Evolutionary conservation across 1,140 invertebrate genomes (phyloP).

Genomic region (Drosophila rufa): DNA sequence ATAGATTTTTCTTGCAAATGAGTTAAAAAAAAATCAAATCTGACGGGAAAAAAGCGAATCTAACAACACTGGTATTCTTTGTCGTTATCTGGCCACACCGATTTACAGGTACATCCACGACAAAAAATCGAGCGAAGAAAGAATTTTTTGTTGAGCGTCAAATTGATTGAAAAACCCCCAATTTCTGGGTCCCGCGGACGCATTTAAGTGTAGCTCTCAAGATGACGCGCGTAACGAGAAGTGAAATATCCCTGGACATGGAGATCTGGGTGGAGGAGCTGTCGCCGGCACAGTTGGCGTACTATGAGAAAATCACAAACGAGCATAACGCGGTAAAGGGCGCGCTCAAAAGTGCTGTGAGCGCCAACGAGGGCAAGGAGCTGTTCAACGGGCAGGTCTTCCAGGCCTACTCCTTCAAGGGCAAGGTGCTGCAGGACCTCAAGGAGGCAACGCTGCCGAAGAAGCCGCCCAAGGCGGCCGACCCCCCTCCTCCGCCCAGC

Average conservation of each 20-base stretch:
- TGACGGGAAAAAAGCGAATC: too few relatives aligned
- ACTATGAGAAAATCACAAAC: conserved; percentile 87
- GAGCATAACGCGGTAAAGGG: conserved; percentile 88
- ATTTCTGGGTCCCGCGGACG: conserved; percentile 38
- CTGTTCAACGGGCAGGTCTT: conserved; percentile 88
- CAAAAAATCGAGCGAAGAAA: conserved; percentile 25
- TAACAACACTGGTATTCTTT: too few relatives aligned
- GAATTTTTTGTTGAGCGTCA: not conserved
- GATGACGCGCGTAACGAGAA: conserved; percentile 80
- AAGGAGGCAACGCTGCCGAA: conserved; percentile 86
- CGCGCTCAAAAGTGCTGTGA: conserved; percentile 87
- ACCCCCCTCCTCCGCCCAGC: conserved; percentile 22
- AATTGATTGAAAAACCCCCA: conserved; percentile 14
- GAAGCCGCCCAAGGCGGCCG: conserved; percentile 85
- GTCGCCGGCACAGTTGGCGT: conserved; percentile 87
- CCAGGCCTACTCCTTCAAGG: conserved; percentile 86
- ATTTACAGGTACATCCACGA: conserved; percentile 61
- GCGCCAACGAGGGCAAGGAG: conserved; percentile 87
- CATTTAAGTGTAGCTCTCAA: conserved; percentile 20
- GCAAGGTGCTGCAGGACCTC: conserved; percentile 78
- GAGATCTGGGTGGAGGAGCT: conserved; percentile 90
- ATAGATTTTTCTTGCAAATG: too few relatives aligned
- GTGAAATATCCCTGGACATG: conserved; percentile 86
- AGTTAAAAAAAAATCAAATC: too few relatives aligned
- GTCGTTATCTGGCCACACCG: conserved; percentile 13